Base-by-base conservation (phyloP, 2,797 vertebrate genomes). In the Aratinga solstitialis region DNA sequence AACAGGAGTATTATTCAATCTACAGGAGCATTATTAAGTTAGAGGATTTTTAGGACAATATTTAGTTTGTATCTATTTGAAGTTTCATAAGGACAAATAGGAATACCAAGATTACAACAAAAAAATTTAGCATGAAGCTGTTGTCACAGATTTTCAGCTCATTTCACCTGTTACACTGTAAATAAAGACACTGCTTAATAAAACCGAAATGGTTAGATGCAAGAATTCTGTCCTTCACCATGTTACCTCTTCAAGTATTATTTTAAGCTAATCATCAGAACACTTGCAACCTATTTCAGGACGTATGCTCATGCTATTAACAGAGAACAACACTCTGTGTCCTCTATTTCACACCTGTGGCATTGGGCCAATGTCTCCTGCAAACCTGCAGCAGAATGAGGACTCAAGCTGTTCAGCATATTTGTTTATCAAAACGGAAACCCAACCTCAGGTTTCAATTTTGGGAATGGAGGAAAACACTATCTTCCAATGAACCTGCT, bases 341-440 rank as follows among this genome's bases (percentile, higher is more conserved):
- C 56, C 34, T 40, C 36, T 67, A 48, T 69, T 81, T 93, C 87
- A 92, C 50, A 85, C 79, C 58, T 66, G 76, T 78, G 77, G 82
- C 83, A 92, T 4, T 32, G 32, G 65, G 77, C 81, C 50, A 86
- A 82, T 2, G 4, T 29, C 65, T 87, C 32, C 29, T 69, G 63
- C 80, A 82, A 76, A 59, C 43, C 51, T 58, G 68, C 5, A 76
- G n/a, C 51, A 90, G 71, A 83, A 93, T 1, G 34, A 71, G 10
- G 53, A 53, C 65, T 82, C 72, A 75, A 90, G 79, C 76, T 83
- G 85, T 54, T 74, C 86, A 62, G 59, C 24, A 38, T 67, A 71
- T 88, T 58, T 85, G 73, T 67, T 79, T 62, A 94, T 89, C 50
- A 81, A 82, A 94, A 69, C 9, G 22, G 67, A 90, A 95, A 61